These are phyloP conservation scores for Coremacera marginata DNA, from an alignment of 2,888 invertebrate species.

Conservation along the genomic window DNA sequence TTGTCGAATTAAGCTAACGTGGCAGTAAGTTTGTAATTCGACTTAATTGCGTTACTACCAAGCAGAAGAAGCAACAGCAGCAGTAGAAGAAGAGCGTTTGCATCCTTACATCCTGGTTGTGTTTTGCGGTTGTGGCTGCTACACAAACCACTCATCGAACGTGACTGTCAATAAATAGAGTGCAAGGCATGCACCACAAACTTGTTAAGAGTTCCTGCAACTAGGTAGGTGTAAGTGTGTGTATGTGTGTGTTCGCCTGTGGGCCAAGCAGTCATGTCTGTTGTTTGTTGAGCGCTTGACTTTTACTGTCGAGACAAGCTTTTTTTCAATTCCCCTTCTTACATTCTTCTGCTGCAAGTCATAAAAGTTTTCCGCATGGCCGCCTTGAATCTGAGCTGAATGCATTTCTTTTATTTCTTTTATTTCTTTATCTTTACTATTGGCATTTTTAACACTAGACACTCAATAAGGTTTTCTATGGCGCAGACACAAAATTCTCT, in stretches of 20 bases:
- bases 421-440: too few species aligned
- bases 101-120: not conserved
- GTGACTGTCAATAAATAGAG: not conserved
- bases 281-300: conserved; percentile 24
- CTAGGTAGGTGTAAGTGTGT: not conserved
- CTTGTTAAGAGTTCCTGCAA: not conserved
- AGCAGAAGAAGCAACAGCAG: not conserved
- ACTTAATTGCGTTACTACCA: not conserved
- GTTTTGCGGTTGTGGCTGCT: not conserved
- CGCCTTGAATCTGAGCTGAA: too few species aligned
- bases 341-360: not conserved
- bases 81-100: too few species aligned
- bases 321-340: not conserved
- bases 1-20: not conserved
- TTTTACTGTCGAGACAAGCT: not conserved
- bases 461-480: too few species aligned
- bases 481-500: too few species aligned
- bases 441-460: too few species aligned
- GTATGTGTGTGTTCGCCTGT: not conserved
- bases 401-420: too few species aligned
- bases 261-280: not conserved
- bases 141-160: not conserved
- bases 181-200: not conserved
- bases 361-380: not conserved
- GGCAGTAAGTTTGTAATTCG: not conserved